Conservation (phyloP, 2,888 invertebrate genomes). For the Pasiphila rectangulata region DNA sequence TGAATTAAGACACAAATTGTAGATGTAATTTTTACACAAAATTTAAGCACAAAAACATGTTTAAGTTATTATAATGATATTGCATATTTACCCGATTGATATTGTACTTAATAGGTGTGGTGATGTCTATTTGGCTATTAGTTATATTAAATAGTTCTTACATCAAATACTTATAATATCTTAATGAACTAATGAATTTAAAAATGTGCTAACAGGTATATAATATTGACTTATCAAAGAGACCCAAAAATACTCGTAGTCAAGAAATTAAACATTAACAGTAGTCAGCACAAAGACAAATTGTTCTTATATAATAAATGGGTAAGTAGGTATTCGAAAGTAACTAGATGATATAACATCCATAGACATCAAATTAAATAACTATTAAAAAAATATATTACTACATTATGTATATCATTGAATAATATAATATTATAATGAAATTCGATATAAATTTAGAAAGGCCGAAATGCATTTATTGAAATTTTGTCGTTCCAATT, state of each 20-base stretch:
- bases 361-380: too few relatives aligned
- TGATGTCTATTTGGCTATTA: neutral
- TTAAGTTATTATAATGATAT: neutral
- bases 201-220: too few relatives aligned
- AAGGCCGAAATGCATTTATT: conserved; percentile 1
- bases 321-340: too few relatives aligned
- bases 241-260: too few relatives aligned
- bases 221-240: too few relatives aligned
- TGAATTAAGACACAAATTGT: neutral
- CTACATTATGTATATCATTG: too few relatives aligned
- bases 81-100: neutral
- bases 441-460: neutral
- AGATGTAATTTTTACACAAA: neutral
- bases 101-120: neutral
- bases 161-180: too few relatives aligned
- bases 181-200: too few relatives aligned
- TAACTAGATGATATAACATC: too few relatives aligned
- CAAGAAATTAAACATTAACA: neutral
- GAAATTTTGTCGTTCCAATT: neutral
- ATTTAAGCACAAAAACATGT: neutral
- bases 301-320: too few relatives aligned
- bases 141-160: neutral
- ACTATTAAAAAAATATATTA: too few relatives aligned
- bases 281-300: too few relatives aligned
- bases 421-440: neutral